Base-by-base conservation (phyloP, 2,797 vertebrate species). In the Micropoecilia bifurca region DNA sequence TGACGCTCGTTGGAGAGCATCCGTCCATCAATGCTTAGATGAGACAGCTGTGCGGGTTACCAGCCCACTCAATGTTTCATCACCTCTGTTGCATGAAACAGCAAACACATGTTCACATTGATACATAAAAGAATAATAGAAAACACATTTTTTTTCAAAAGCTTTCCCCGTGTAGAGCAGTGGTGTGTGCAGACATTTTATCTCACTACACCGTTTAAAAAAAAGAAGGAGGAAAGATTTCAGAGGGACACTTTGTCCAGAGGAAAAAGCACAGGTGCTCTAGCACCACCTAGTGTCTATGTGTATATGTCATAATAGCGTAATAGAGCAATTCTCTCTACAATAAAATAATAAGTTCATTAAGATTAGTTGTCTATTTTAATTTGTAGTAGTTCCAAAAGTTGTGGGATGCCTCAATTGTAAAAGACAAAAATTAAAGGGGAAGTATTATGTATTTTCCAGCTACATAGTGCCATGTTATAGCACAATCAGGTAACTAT, bases 41-140 rank as follows among this genome's bases (percentile, higher is more conserved):
- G 72, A 76, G 18, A 69, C 66, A 73, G 76, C 48, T 74, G 28
- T 20, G 77, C 28, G 41, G 74, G 78, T 82, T 45, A 80, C 81
- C 55, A 77, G 46, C 59, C 43, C 22, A 3, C 30, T 45, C 25
- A 25, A 39, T 43, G 53, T 41, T 79, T 89, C 63, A 80, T 87
- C 79, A 79, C 20, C 53, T 1, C 13, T 48, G 80, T 53, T n/a
- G 74, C 74, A 28, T 25, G 25, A 82, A 18, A 59, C 48, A 25
- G 50, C 61, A 16, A 78, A 80, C 48, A 12, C 66, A 71, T 41
- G 48, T 28, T 30, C 63, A 75, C 36, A 22, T 16, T 28, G 25
- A 12, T 7, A 16, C 14, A 71, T 9, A 46, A 71, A 46, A 28
- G 2, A 28, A 16, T 46, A 28, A 46, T 2, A 71, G 14, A 41